Evolutionary conservation across 2,113 vertebrate species (phyloP).

Genomic region (Muntiacus reevesi): DNA sequence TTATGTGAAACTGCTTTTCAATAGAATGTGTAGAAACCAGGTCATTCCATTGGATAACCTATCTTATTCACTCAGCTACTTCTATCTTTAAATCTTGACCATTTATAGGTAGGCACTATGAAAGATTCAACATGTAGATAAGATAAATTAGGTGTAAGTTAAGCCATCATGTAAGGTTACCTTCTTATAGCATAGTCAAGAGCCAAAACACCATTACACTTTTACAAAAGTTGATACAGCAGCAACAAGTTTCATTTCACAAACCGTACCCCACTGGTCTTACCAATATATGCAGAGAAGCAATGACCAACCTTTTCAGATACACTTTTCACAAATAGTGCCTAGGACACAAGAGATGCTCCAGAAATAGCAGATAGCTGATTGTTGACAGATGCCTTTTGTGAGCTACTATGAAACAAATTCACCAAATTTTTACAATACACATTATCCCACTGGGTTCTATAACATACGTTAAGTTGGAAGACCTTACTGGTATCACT

Average conservation of each 20-base stretch:
- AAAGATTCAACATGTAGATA: neutral
- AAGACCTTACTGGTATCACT: neutral
- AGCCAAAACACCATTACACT: neutral
- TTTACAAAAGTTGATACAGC: neutral
- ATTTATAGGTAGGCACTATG: neutral
- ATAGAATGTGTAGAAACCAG: constrained; percentile 2
- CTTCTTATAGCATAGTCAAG: neutral
- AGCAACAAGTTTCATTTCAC: neutral
- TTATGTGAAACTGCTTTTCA: constrained; percentile 48
- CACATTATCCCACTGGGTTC: neutral
- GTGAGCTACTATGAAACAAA: neutral
- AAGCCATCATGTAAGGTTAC: neutral
- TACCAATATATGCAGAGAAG: neutral
- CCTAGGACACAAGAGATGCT: neutral
- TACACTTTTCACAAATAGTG: neutral
- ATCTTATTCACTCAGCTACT: neutral
- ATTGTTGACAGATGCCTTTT: neutral
- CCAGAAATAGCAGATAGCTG: neutral
- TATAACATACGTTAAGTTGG: neutral
- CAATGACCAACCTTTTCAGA: neutral
- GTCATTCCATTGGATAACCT: neutral
- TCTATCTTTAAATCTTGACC: neutral
- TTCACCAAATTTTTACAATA: constrained; percentile 8
- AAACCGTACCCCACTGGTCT: neutral
- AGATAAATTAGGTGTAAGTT: neutral